A percentile compares a stretch with the other conserved stretches of the same genome.
These are phyloP conservation scores for Corythaixoides concolor DNA, from an alignment of 2,113 vertebrate species.

Conservation along the genomic window DNA sequence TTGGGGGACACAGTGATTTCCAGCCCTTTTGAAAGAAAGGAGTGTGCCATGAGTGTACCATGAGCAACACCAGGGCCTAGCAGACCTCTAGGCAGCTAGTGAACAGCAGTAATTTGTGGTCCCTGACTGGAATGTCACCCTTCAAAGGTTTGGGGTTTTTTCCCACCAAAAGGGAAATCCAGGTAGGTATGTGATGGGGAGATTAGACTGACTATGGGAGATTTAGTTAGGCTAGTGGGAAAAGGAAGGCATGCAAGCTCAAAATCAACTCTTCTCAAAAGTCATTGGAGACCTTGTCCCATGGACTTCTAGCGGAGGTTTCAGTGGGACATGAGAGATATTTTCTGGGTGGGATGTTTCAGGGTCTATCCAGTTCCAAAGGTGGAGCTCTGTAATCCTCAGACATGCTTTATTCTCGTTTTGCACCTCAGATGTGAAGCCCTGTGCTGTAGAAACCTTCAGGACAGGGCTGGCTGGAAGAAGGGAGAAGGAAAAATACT, in stretches of 20 bases:
- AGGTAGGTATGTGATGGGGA: neutral
- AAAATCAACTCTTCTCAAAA: neutral
- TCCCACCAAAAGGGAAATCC: neutral
- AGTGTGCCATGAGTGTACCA: neutral
- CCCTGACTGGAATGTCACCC: neutral
- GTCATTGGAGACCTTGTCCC: neutral
- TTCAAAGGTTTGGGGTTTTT: neutral
- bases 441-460: neutral
- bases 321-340: neutral
- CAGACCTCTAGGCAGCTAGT: neutral
- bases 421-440: neutral
- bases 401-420: neutral
- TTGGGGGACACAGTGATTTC: neutral
- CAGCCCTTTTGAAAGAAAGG: neutral
- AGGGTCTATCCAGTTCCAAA: neutral
- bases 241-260: neutral
- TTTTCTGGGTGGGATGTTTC: neutral
- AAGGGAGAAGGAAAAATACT: neutral
- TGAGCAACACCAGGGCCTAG: neutral
- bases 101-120: neutral
- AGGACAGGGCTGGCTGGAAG: neutral
- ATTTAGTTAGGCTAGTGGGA: neutral
- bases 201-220: neutral
- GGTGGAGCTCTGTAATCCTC: rapidly evolving
- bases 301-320: neutral